Base-by-base conservation (phyloP, 2,797 vertebrate species). In the Tympanoctomys barrerae region DNA sequence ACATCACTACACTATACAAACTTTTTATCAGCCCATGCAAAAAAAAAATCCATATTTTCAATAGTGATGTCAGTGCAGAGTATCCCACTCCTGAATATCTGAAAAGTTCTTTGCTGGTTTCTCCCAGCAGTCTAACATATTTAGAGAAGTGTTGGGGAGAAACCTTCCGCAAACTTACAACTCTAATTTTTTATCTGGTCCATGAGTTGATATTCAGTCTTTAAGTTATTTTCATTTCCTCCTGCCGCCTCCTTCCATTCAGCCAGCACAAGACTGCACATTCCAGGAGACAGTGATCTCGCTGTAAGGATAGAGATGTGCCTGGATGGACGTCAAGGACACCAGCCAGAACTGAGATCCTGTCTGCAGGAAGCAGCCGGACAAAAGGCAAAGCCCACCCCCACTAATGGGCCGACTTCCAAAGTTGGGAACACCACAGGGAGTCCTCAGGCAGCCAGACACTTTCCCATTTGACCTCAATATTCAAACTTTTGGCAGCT, bases 71-170 rank as follows among this genome's bases (percentile, higher is more conserved):
- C 61, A 49, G 18, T 11, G 9, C 12, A 82, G 46, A 57, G 42
- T 86, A 59, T 59, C 68, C 52, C 49, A 39, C 26, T 71, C 49
- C 31, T 46, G 36, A 83, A 46, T 59, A 66, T 12, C 28, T 49
- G 61, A 94, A 80, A 92, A 71, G 18, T 68, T 61, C 31, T 81
- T 85, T 64, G n/a, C 26, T 73, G 26, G 78, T 83, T 94, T 86
- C 83, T 87, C 54, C 7, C 9, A 70, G 39, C 54, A 33, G 22
- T 54, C 86, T 87, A 64, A 64, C 4, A 66, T 42, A 57, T 7
- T 90, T 46, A 83, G 79, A 71, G 21, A 90, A 89, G 42, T 1
- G 66, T 28, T 64, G 8, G 33, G 66, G 39, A 90, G 13, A 70
- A 26, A 66, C 16, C 42, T 42, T 68, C 52, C 66, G 13, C 84